Evolutionary conservation across 2,797 vertebrate genomes (phyloP).

Genomic region (Microhierax caerulescens): DNA sequence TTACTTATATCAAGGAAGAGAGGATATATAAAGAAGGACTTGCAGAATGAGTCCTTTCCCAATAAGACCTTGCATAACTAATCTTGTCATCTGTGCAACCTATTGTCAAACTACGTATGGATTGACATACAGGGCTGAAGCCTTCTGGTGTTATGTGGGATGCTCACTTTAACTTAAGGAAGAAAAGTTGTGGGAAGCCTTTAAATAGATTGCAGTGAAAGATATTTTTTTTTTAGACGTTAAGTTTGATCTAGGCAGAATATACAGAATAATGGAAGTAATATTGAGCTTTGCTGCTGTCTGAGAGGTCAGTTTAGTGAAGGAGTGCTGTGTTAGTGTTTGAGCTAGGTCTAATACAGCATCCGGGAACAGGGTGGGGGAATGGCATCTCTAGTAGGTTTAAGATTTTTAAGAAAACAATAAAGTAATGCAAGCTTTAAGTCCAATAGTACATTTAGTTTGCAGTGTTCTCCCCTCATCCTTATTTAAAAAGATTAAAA

Average conservation of each 20-base stretch:
- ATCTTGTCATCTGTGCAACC: not conserved
- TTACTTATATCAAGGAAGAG: not conserved
- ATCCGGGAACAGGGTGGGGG: not conserved
- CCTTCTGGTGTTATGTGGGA: not conserved
- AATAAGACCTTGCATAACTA: not conserved
- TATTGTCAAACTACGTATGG: not conserved
- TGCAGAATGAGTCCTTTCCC: not conserved
- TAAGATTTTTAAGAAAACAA: not conserved
- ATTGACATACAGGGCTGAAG: not conserved
- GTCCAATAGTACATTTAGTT: not conserved
- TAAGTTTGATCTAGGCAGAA: not conserved
- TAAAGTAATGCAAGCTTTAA: not conserved
- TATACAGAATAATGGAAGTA: not conserved
- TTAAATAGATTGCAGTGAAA: not conserved
- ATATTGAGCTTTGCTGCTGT: not conserved
- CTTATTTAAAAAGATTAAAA: not conserved
- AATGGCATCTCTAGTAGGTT: not conserved
- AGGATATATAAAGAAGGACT: not conserved
- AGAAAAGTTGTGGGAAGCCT: not conserved
- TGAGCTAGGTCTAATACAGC: not conserved
- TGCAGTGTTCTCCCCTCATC: not conserved
- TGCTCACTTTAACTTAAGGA: not conserved
- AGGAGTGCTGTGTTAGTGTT: not conserved
- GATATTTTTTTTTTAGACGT: not conserved
- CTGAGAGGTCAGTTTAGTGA: not conserved